Evolutionary conservation across 2,888 invertebrate species (phyloP), one percentile per base, ranked within the genome.

Genomic region (Cabera pusaria): DNA sequence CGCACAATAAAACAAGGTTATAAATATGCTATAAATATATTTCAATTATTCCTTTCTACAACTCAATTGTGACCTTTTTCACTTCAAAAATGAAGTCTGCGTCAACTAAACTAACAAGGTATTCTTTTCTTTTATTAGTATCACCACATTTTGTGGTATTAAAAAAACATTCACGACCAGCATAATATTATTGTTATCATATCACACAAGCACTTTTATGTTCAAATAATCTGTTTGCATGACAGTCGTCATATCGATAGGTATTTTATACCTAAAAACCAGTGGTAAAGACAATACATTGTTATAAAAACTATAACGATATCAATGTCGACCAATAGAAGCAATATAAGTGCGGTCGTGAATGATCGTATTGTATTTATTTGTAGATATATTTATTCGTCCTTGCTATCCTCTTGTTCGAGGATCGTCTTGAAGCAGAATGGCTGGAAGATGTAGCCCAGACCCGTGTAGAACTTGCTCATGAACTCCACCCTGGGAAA

Each of bases 401-500:
- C 87, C 6, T 75, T 74, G 10, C 52, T 80, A 0, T 90, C 91
- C 25, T 90, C 91, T 31, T 79, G 82, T 48, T 92, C 92, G 56
- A 94, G 84, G 59, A 94, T 92, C n/a, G 88, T 83, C 68, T 95
- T 94, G 87, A 97, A 97, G 64, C 93, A 93, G 91, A 97, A 97
- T 1, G 97, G 97, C 65, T 92, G 90, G 90, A 97, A 97, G 46
- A 92, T 83, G 79, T 96, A 94, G 4, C 97, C 97, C 52, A 92
- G 86, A 44, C 97, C 97, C 8, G 91, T 76, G 77, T 96, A 97
- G 88, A 97, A 97, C 82, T 97, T 97, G 84, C 97, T 98, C 92
- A 98, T 98, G 90, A 99, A 99, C 82, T 97, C 97, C 65, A 97
- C 97, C 96, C 96, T 96, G 66, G 34, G 68, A 67, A 14, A 37